Evolutionary conservation across 2,888 invertebrate genomes (phyloP), one percentile per base, ranked within the genome.

Genomic region (Mythimna albipuncta): DNA sequence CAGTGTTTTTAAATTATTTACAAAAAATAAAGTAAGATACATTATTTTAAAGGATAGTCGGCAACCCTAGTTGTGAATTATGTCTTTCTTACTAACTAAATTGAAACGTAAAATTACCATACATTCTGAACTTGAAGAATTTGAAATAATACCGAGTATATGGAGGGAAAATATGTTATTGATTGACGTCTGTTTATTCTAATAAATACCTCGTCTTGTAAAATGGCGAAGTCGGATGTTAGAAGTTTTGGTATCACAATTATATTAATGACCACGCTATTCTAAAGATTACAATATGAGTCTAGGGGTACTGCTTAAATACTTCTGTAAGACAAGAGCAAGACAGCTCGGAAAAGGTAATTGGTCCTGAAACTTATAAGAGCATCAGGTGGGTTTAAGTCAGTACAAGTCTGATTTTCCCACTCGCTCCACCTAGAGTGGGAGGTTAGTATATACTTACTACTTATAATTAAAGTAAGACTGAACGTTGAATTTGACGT

Each of bases 51-150:
- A 11, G 44, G 13, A 5, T 13, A 13, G 4, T 13, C 5, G 13
- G 44, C 44, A 44, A 44, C 44, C 44, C 44, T 44, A 38, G 44
- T 55, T 11, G 47, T 44, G 35, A 64, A 55, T 57, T 66, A 62
- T 67, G 21, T 52, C 66, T 59, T 19, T 59, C 35, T 61, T 21
- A 44, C 55, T 16, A 26, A 59, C 26, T 65, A 57, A 68, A 55
- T 75, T 59, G 44, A 59, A 80, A 54, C 10, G 13, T 59, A 41
- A 79, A 64, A 68, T 26, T 6, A 61, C n/a, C 19, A 50, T 50
- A 50, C 19, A 50, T 50, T 50, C 19, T 50, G 11, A 50, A 50
- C 50, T 52, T 52, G 50, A 52, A 7, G 50, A 19, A 52, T 52
- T 52, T 52, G 7, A 50, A 52, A 52, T 52, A n/a, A 47, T 47